Conservation (phyloP, 1,140 invertebrate genomes). For the Penaeus vannamei region DNA sequence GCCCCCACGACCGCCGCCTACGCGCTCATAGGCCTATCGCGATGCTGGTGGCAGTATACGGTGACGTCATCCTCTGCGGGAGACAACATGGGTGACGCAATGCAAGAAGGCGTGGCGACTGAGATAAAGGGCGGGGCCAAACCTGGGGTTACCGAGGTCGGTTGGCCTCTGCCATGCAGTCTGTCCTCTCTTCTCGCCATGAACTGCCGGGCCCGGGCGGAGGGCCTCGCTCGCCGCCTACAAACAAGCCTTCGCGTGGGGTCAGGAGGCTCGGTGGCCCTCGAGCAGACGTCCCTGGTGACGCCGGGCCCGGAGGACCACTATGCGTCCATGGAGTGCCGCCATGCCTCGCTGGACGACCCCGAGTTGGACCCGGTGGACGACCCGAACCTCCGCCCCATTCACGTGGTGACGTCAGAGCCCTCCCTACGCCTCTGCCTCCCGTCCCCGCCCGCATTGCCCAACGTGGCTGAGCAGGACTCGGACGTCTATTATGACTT, state of each 20-base stretch:
- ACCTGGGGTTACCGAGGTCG: constrained; percentile 51
- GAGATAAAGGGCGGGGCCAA: constrained; percentile 50
- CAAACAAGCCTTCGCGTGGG: constrained; percentile 75
- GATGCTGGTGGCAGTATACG: constrained; percentile 57
- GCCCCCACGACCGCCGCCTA: constrained; percentile 38
- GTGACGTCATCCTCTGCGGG: constrained; percentile 39
- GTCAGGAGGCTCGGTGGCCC: constrained; percentile 6
- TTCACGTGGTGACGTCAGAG: constrained; percentile 67
- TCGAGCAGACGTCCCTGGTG: constrained; percentile 56
- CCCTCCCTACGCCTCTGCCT: constrained; percentile 62
- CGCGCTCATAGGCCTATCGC: constrained; percentile 50
- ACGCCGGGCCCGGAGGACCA: constrained; percentile 49
- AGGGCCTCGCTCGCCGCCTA: constrained; percentile 83
- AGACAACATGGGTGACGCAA: constrained; percentile 38
- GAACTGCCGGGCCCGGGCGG: constrained; percentile 83
- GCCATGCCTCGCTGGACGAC: constrained; percentile 58
- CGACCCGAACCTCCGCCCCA: constrained; percentile 49
- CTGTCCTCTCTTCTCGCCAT: constrained; percentile 76
- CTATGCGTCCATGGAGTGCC: constrained; percentile 54
- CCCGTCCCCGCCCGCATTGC: constrained; percentile 43
- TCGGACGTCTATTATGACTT: constrained; percentile 67
- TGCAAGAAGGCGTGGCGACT: constrained; percentile 56
- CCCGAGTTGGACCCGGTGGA: constrained; percentile 39
- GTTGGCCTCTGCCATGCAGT: constrained; percentile 71
- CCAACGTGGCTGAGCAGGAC: constrained; percentile 56